Base-by-base conservation (phyloP, 2,888 invertebrate genomes). In the Orchestes rusci region DNA sequence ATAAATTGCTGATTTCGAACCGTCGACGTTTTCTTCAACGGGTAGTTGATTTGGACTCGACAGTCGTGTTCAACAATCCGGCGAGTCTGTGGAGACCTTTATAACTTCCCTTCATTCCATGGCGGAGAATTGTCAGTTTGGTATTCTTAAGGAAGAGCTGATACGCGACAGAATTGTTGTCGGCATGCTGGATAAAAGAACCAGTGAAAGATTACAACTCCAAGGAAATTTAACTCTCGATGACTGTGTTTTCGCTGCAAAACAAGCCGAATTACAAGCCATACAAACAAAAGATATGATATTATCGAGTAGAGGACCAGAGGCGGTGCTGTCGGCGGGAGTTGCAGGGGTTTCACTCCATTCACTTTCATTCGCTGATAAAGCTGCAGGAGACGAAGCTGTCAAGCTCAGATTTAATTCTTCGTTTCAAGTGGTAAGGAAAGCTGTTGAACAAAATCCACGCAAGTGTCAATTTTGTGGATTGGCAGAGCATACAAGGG, bases 161-260 rank as follows among this genome's bases (percentile, higher is more conserved):
- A 59, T 60, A 5, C 42, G 59, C 27, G 59, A 61, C 37, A 40
- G 55, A 16, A 60, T 61, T 31, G 52, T 57, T 4, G 55, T 58
- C 8, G 60, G 59, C 1, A 45, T 61, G 33, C 10, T 13, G 13
- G 58, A 60, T 34, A 17, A 20, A 3, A 51, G 40, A 45, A 50
- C 53, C 8, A 37, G 37, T 13, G 37, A 37, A 27, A 37, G 37
- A 13, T 13, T 30, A 12, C 30, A 30, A 30, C 12, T 30, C 8
- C 5, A 12, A 13, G 30, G 13, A 30, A 30, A 30, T 8, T 13
- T 30, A 30, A 8, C 30, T 12, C 12, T 30, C 8, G 13, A 5
- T 30, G 30, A 30, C 4, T 30, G 30, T n/a, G 13, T 30, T 12
- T n/a, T 30, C 8, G 12, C 30, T 12, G 30, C 30, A 4, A 30